phyloP scores from a whole-genome alignment of 2,888 invertebrate species.

The Drosophila mayaguana region DNA sequence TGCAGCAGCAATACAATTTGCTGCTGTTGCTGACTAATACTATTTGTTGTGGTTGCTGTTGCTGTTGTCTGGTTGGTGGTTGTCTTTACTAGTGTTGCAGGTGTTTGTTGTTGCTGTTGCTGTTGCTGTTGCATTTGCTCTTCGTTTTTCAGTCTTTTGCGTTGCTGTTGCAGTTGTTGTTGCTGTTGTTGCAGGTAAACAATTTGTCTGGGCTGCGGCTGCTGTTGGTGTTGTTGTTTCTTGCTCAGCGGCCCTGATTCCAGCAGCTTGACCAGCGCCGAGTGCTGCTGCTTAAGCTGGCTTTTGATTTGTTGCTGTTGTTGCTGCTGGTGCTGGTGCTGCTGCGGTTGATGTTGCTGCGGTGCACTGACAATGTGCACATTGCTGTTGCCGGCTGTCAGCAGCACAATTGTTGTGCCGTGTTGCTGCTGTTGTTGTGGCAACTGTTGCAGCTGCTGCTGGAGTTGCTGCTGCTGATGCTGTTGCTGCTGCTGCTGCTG shows the following conservation, averaged over 20 bases:
- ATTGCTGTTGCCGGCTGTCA: constrained; percentile 67
- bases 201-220: constrained; percentile 50
- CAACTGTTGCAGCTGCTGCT: constrained; percentile 59
- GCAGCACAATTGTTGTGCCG: constrained; percentile 78
- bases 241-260: constrained; percentile 86
- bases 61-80: constrained; percentile 69
- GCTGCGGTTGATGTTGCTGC: constrained; percentile 53
- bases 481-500: constrained; percentile 60
- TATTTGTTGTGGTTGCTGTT: constrained; percentile 73
- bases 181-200: constrained; percentile 47
- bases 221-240: constrained; percentile 49
- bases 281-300: constrained; percentile 87
- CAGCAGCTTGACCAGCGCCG: constrained; percentile 88
- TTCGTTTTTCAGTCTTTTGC: constrained; percentile 84
- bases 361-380: constrained; percentile 60
- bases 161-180: constrained; percentile 69
- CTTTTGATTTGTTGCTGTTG: constrained; percentile 76
- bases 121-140: constrained; percentile 54
- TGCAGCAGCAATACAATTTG: constrained; percentile 38
- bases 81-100: constrained; percentile 79
- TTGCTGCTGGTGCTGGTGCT: constrained; percentile 55
- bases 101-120: constrained; percentile 69
- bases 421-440: constrained; percentile 68
- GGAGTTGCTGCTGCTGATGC: constrained; percentile 54
- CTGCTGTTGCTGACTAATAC: constrained; percentile 75